phyloP scores from a whole-genome alignment of 2,888 invertebrate species.

The Cantharis nigra region DNA sequence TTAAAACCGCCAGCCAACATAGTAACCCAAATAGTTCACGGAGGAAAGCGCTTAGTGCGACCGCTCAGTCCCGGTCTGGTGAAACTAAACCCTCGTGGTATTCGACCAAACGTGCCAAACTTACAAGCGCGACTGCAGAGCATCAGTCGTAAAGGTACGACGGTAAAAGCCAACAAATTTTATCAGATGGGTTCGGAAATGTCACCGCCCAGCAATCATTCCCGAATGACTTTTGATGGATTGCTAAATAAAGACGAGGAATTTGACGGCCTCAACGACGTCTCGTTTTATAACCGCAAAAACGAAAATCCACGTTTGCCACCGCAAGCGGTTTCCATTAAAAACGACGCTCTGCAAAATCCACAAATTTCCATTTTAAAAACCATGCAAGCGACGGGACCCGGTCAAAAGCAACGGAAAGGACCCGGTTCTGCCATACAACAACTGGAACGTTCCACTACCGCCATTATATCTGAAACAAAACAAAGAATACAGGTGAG shows the following conservation, averaged over 20 bases:
- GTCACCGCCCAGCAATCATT: slow-evolving; percentile 36
- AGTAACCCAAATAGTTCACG: slow-evolving; percentile 57
- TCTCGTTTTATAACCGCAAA: neutral
- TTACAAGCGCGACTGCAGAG: slow-evolving; percentile 48
- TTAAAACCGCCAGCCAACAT: slow-evolving; percentile 66
- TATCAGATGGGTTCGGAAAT: slow-evolving; percentile 40
- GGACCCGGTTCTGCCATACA: slow-evolving; percentile 45
- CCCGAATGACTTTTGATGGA: slow-evolving; percentile 31
- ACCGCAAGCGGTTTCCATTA: neutral
- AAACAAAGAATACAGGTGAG: slow-evolving; percentile 52
- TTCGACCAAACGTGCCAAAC: slow-evolving; percentile 52
- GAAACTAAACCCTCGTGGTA: slow-evolving; percentile 50
- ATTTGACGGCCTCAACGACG: neutral
- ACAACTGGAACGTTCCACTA: slow-evolving; percentile 51
- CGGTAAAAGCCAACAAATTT: slow-evolving; percentile 38
- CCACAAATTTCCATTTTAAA: slow-evolving; percentile 24
- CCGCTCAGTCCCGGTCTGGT: slow-evolving; percentile 40
- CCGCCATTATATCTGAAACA: slow-evolving; percentile 47
- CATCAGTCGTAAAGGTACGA: slow-evolving; percentile 43
- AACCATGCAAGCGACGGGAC: slow-evolving; percentile 30
- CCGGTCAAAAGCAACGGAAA: slow-evolving; percentile 28
- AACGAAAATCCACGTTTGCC: neutral
- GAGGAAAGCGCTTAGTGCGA: slow-evolving; percentile 52
- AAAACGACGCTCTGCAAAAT: slow-evolving; percentile 7
- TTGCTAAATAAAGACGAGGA: slow-evolving; percentile 39